Conservation (phyloP, 2,113 vertebrate genomes). For the Halcyon senegalensis region DNA sequence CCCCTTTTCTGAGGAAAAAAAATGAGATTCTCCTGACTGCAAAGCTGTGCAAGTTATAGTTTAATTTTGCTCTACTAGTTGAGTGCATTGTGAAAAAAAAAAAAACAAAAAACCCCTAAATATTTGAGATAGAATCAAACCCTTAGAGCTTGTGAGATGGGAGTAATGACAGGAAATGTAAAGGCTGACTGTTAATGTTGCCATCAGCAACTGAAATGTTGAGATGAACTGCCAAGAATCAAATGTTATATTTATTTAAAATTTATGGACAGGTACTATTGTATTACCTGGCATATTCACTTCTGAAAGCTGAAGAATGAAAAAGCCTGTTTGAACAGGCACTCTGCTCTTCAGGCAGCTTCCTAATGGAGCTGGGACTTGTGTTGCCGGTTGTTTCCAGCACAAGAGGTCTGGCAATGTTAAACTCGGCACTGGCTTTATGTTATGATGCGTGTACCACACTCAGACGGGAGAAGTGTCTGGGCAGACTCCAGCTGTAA, state of each 20-base stretch:
- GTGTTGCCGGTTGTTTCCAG: not conserved
- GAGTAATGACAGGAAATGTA: not conserved
- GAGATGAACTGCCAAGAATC: not conserved
- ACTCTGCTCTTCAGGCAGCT: fast-evolving
- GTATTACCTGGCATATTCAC: not conserved
- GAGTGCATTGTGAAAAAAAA: not conserved
- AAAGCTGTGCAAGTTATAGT: not conserved
- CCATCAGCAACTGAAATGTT: not conserved
- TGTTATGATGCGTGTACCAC: fast-evolving
- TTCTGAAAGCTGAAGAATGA: not conserved
- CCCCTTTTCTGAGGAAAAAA: not conserved
- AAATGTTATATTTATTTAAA: not conserved
- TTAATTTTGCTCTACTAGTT: not conserved
- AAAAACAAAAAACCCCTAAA: not conserved
- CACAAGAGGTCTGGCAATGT: not conserved
- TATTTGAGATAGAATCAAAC: not conserved
- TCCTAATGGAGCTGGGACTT: not conserved
- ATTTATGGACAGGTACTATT: not conserved
- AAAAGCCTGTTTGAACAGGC: not conserved
- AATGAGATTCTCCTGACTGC: not conserved
- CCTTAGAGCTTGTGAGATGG: not conserved
- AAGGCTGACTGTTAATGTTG: not conserved
- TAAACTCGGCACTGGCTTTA: fast-evolving
- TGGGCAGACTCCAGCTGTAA: not conserved
- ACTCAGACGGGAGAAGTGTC: fast-evolving